Evolutionary conservation across 2,113 vertebrate species (phyloP), one percentile per base, ranked within the genome.

Genomic region (Oncorhynchus kisutch): DNA sequence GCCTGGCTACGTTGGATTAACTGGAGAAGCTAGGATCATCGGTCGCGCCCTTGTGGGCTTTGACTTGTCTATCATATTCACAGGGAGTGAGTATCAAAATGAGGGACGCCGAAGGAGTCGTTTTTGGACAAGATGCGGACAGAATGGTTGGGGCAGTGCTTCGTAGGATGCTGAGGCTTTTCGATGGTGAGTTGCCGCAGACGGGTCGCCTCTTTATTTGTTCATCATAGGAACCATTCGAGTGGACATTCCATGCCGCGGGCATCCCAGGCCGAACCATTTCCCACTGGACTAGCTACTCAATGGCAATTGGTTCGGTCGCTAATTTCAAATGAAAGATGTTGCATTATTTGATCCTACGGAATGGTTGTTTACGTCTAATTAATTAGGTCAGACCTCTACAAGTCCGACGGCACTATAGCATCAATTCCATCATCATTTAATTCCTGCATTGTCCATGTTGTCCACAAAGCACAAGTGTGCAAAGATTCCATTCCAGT

Each of bases 111-210:
- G 67, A 20, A 34, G 16, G 31, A 34, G 67, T 34, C 8, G 16
- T 34, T 68, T 68, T 68, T 45, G 31, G 67, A 18, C 31, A 39
- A 20, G 29, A 68, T 68, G 31, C 67, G 29, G 5, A 4, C 51
- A 16, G 16, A 54, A 54, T 18, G 51, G 51, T 16, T 9, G 67
- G 29, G 18, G 29, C 80, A 34, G 24, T n/a, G 24, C 81, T 5
- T 74, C 70, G 70, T 20, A 72, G 16, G 71, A 73, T 75, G 79
- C 73, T 81, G 83, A 49, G 62, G 2, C 34, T 74, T 48, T 18
- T 39, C 45, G 39, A 88, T 74, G 90, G 86, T 90, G 84, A 91
- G 90, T 86, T 68, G 2, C 16, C 5, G 75, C 24, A 73, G 74
- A 45, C 82, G 1, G 54, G 70, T 70, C 72, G 67, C 60, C 70